A percentile compares a stretch with the other conserved stretches of the same genome.
phyloP scores from a whole-genome alignment of 2,797 vertebrate species.

The Pygocentrus nattereri region DNA sequence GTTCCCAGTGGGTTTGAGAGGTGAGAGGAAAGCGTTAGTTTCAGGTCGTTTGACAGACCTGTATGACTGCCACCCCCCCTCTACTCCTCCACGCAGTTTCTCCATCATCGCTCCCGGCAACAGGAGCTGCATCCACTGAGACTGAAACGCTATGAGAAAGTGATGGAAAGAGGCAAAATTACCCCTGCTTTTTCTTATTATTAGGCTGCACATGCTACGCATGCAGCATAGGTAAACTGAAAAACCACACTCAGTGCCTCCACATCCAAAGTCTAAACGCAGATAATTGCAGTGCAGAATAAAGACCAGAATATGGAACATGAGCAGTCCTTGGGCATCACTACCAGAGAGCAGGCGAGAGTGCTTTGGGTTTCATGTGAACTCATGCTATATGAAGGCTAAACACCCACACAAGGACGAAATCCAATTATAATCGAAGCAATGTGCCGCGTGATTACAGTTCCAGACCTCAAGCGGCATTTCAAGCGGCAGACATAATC shows the following conservation, averaged over 20 bases:
- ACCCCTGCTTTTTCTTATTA: not conserved
- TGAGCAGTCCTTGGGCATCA: constrained; percentile 21
- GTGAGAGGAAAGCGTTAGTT: constrained; percentile 37
- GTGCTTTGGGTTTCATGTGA: constrained; percentile 46
- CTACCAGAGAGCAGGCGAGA: constrained; percentile 19
- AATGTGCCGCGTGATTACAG: constrained; percentile 52
- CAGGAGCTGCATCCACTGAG: constrained; percentile 9
- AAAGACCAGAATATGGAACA: not conserved
- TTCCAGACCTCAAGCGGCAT: constrained; percentile 51
- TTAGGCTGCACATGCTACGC: constrained; percentile 18
- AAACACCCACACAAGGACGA: constrained; percentile 53
- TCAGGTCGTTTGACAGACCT: constrained; percentile 32
- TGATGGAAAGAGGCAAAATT: constrained; percentile 11
- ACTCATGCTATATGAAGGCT: constrained; percentile 56
- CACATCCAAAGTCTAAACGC: constrained; percentile 28
- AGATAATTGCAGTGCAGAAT: constrained; percentile 17
- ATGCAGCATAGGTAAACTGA: constrained; percentile 48
- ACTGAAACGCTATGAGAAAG: not conserved
- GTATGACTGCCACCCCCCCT: constrained; percentile 2
- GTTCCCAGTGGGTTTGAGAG: constrained; percentile 6
- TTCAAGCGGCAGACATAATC: constrained; percentile 42
- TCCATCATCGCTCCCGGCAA: constrained; percentile 2
- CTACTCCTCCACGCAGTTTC: not conserved
- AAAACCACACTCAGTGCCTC: constrained; percentile 36
- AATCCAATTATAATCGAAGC: constrained; percentile 56